Evolutionary conservation across 1,140 invertebrate genomes (phyloP).

Genomic region (Trichonephila clavipes): DNA sequence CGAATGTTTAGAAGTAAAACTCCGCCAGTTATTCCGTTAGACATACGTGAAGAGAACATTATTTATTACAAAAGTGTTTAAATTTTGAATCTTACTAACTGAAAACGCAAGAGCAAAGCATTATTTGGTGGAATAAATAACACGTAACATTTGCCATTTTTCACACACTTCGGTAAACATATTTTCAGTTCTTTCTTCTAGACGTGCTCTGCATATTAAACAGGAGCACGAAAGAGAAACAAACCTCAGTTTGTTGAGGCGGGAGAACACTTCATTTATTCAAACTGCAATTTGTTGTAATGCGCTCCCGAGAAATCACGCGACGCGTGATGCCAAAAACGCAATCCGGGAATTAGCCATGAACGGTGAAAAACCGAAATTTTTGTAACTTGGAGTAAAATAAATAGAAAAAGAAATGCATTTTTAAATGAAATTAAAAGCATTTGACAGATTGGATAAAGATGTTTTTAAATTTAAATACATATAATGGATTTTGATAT

Average conservation of each 20-base stretch:
- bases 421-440: too few relatives aligned
- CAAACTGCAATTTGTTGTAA: background rate
- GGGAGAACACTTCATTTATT: background rate
- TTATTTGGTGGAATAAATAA: background rate
- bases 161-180: background rate
- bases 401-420: too few relatives aligned
- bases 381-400: background rate
- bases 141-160: background rate
- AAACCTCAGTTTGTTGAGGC: background rate
- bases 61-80: background rate
- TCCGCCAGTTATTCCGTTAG: background rate
- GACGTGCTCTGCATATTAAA: background rate
- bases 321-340: background rate
- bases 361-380: background rate
- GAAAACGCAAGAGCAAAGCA: background rate
- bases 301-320: background rate
- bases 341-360: background rate
- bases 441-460: too few relatives aligned
- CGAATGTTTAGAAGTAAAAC: too few relatives aligned
- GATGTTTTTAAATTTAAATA: too few relatives aligned
- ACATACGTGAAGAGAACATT: background rate
- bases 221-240: background rate
- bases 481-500: too few relatives aligned
- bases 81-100: background rate
- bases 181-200: background rate